phyloP scores from a whole-genome alignment of 2,888 invertebrate species.

The Auanema sp. region DNA sequence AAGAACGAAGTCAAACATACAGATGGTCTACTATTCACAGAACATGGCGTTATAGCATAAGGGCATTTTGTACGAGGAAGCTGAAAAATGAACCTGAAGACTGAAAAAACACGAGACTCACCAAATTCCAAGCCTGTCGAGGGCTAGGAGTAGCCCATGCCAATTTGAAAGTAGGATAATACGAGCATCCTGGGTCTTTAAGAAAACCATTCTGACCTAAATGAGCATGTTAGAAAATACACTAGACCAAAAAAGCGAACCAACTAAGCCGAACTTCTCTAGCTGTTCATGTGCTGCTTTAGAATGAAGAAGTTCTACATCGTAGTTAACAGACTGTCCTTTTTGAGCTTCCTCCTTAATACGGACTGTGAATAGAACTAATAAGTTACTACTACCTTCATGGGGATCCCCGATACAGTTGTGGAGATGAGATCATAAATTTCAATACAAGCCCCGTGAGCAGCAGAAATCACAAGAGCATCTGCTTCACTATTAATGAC shows the following conservation, averaged over 20 bases:
- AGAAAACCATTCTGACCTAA: constrained; percentile 7
- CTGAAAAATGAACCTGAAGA: constrained; percentile 18
- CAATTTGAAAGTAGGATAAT: constrained; percentile 75
- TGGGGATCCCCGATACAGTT: constrained; percentile 96
- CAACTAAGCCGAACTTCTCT: constrained; percentile 22
- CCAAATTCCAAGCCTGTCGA: constrained; percentile 40
- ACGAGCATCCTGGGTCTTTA: constrained; percentile 1
- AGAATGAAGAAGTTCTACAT: constrained; percentile 89
- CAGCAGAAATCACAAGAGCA: constrained; percentile 12
- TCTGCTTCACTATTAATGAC: constrained; percentile 11
- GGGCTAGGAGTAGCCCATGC: constrained; percentile 91
- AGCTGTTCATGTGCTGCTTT: constrained; percentile 39
- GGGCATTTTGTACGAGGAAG: constrained; percentile 72
- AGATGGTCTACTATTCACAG: constrained; percentile 87
- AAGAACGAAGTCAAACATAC: constrained; percentile 95
- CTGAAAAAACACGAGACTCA: constrained; percentile 11
- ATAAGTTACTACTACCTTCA: constrained; percentile 75
- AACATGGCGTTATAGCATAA: constrained; percentile 81
- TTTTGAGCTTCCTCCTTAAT: constrained; percentile 65
- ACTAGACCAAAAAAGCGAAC: constrained; percentile 3
- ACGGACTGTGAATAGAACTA: not conserved
- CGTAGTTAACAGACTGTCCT: constrained; percentile 95
- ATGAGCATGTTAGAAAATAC: no score
- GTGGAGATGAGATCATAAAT: constrained; percentile 92
- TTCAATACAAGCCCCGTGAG: constrained; percentile 65